These are phyloP conservation scores for Scrobipalpa costella DNA, from an alignment of 2,888 invertebrate genomes.

Conservation along the genomic window DNA sequence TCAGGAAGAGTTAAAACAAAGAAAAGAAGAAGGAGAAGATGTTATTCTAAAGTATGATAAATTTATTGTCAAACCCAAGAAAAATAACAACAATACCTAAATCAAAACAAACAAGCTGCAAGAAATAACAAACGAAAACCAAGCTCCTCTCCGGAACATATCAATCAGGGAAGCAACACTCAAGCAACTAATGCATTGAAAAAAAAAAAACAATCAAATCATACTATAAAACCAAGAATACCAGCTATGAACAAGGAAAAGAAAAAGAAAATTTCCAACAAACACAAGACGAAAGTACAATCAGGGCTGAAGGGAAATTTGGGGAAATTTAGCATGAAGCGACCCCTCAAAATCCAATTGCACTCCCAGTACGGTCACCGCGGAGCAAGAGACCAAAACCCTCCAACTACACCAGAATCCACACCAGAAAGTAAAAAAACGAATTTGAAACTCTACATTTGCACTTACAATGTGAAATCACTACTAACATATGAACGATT, in stretches of 20 bases:
- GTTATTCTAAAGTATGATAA: neutral
- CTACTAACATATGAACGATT: neutral
- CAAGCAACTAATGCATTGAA: too few species aligned
- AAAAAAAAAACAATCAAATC: too few species aligned
- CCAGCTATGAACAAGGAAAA: too few species aligned
- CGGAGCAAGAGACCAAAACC: neutral
- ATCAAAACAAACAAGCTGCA: neutral
- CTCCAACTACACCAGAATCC: too few species aligned
- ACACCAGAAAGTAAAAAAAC: too few species aligned
- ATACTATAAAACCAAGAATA: too few species aligned
- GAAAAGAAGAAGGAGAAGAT: neutral
- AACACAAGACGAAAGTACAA: too few species aligned
- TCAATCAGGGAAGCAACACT: too few species aligned
- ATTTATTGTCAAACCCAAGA: neutral
- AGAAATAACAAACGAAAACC: neutral
- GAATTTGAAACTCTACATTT: too few species aligned
- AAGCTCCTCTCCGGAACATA: neutral
- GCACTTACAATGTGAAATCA: neutral
- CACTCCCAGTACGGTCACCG: constrained; percentile 1
- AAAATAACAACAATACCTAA: too few species aligned
- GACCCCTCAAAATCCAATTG: neutral
- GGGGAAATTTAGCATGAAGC: neutral
- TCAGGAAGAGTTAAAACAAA: neutral
- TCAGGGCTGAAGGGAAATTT: too few species aligned
- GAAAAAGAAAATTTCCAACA: too few species aligned